A percentile compares a stretch with the other conserved stretches of the same genome.
Evolutionary conservation across 2,113 vertebrate species (phyloP).

Genomic region (Thunnus maccoyii): DNA sequence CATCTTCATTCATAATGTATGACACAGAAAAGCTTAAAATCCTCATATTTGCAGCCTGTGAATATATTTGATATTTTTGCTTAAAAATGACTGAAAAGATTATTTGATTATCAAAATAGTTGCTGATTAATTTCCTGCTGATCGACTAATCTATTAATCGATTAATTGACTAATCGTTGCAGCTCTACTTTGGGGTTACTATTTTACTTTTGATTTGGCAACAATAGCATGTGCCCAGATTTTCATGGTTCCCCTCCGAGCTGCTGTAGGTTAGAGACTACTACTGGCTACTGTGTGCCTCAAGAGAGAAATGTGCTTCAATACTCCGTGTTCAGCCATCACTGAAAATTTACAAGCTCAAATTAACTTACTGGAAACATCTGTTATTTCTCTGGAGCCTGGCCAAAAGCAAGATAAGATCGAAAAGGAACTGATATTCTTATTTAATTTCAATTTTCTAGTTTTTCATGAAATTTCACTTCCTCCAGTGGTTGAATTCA

Average conservation of each 20-base stretch:
- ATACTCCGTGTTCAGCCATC: not conserved
- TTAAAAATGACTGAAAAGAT: no score
- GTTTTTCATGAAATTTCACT: not conserved
- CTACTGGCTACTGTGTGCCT: conserved; percentile 4
- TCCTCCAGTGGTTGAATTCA: not conserved
- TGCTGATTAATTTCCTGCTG: no score
- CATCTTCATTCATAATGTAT: no score
- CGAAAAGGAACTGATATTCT: not conserved
- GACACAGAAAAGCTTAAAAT: no score
- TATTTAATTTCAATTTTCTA: not conserved
- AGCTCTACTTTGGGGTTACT: no score
- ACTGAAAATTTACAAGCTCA: not conserved
- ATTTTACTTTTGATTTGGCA: not conserved
- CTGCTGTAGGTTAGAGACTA: not conserved
- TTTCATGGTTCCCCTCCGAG: conserved; percentile 1
- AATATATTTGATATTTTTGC: no score
- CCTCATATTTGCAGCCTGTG: no score
- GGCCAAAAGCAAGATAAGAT: not conserved
- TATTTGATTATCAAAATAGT: no score
- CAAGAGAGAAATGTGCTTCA: not conserved
- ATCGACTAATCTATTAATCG: no score
- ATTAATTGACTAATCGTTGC: no score
- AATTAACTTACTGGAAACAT: conserved; percentile 23
- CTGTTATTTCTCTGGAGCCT: conserved; percentile 5
- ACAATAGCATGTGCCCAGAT: not conserved